Evolutionary conservation across 2,888 invertebrate genomes (phyloP), one percentile per base, ranked within the genome.

Genomic region (Napeogenes sylphis): DNA sequence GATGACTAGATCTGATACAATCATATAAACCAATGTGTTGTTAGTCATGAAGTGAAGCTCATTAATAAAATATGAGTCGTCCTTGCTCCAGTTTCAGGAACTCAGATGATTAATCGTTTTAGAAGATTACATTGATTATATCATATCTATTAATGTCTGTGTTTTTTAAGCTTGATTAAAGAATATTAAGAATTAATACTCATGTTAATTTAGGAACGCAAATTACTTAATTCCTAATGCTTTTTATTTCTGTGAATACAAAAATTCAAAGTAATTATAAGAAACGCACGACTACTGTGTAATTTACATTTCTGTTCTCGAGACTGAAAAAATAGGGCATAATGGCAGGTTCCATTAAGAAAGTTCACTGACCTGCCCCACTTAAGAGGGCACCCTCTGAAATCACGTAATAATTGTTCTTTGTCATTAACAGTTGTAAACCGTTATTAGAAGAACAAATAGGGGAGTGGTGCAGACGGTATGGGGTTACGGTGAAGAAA

Each of bases 371-470:
- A 71, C 70, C 71, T 77, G 77, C 70, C 71, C 80, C 71, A 73
- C 71, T 75, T 76, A 71, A 74, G 74, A 72, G 73, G 66, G 64
- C 68, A 73, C 76, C 79, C 77, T 75, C 69, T 68, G 68, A 68
- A 76, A 74, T 73, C 65, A 72, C 69, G 73, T 60, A 72, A 77
- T 77, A 76, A 78, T 78, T 75, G 73, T 75, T 71, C 74, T 70
- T 64, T 58, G 62, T 66, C 65, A 62, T 64, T 69, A 64, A 67
- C 64, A 64, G 64, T 62, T 60, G 66, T 67, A 62, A 64, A 67
- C 65, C 65, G 45, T 68, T 66, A 68, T 66, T 69, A 65, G 30
- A 67, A 63, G 61, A 65, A 67, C 60, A 67, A 67, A 67, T 61
- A 65, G 65, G 67, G 67, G 67, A 56, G 30, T 53, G 58, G 54